Conservation (phyloP, 2,113 vertebrate species). For the Dunckerocampus dactyliophorus region DNA sequence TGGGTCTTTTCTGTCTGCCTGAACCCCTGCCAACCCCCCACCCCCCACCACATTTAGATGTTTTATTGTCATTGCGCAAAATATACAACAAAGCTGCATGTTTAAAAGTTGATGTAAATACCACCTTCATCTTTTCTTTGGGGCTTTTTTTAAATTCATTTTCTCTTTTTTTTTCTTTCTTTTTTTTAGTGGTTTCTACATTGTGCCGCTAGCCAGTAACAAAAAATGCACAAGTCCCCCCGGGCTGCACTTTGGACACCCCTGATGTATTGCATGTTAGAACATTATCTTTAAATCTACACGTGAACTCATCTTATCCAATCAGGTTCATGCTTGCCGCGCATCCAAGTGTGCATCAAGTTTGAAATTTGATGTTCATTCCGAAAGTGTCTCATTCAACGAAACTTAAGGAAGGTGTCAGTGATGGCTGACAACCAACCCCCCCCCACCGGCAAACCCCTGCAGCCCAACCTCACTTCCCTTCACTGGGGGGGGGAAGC, state of each 20-base stretch:
- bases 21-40: slow-evolving; percentile 31
- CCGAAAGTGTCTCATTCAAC: neutral
- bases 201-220: no score
- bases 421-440: slow-evolving; percentile 5
- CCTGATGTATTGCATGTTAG: no score
- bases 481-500: neutral
- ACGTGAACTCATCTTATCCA: neutral
- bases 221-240: no score
- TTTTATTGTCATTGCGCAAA: no score
- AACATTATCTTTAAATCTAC: no score
- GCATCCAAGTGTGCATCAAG: neutral
- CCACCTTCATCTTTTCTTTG: no score
- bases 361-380: neutral
- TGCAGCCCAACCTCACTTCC: neutral
- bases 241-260: no score
- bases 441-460: neutral
- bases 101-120: no score
- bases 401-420: slow-evolving; percentile 1
- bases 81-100: no score
- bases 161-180: no score
- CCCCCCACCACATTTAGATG: slow-evolving; percentile 10
- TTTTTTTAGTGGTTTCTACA: no score
- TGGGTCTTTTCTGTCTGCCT: slow-evolving; percentile 17
- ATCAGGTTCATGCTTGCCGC: neutral
- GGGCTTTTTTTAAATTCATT: no score